phyloP scores from a whole-genome alignment of 2,888 invertebrate genomes.

The Acrocyrtus sp. region DNA sequence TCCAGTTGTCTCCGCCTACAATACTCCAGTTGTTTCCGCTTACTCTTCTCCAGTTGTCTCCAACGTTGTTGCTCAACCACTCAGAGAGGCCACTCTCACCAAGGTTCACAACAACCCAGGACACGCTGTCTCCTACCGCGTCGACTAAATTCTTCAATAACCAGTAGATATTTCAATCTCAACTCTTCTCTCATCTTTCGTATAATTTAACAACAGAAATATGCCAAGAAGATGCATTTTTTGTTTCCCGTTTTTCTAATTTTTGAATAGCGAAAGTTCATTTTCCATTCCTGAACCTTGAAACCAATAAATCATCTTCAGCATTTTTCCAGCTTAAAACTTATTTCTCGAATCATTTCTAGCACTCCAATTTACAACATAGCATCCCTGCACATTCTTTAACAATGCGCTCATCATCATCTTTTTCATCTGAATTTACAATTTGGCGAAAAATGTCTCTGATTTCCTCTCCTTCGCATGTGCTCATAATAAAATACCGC shows the following conservation, averaged over 20 bases:
- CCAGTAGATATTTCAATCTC: slow-evolving; percentile 15
- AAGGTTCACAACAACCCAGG: slow-evolving; percentile 67
- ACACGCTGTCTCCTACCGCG: slow-evolving; percentile 67
- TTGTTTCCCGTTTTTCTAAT: not conserved
- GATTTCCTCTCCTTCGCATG: too few species aligned
- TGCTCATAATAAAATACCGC: too few species aligned
- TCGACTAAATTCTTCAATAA: slow-evolving; percentile 64
- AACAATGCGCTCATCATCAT: too few species aligned
- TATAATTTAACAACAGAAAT: slow-evolving; percentile 37
- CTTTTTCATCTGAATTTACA: too few species aligned
- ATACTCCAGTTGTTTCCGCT: slow-evolving; percentile 42
- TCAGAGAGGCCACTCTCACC: slow-evolving; percentile 65
- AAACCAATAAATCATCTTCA: slow-evolving; percentile 32
- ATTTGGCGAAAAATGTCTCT: too few species aligned
- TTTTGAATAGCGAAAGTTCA: slow-evolving; percentile 6
- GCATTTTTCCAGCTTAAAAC: too few species aligned
- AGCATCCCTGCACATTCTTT: too few species aligned
- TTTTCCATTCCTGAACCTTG: not conserved
- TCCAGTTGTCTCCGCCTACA: slow-evolving; percentile 29
- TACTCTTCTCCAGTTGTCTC: slow-evolving; percentile 20
- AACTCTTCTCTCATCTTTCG: slow-evolving; percentile 17
- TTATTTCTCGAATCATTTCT: too few species aligned
- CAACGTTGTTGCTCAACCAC: slow-evolving; percentile 57
- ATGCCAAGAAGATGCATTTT: slow-evolving; percentile 7
- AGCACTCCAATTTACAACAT: too few species aligned